Evolutionary conservation across 2,113 vertebrate genomes (phyloP).

Genomic region (Tragulus kanchil): DNA sequence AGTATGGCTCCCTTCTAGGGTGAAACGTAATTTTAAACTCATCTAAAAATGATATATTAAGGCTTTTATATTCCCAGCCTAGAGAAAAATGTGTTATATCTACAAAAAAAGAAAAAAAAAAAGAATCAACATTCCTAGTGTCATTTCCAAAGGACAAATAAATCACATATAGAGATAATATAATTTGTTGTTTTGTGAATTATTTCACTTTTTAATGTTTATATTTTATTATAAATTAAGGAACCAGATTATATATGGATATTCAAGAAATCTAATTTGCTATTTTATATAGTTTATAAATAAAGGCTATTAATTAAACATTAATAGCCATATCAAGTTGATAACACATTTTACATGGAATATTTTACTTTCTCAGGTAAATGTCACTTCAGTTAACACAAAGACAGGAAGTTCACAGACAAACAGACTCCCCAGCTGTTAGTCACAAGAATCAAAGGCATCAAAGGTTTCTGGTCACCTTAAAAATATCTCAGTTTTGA

Average conservation of each 20-base stretch:
- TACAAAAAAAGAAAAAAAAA: neutral
- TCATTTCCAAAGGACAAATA: constrained; percentile 50
- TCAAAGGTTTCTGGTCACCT: constrained; percentile 1
- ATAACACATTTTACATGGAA: neutral
- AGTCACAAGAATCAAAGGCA: constrained; percentile 7
- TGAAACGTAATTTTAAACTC: constrained; percentile 43
- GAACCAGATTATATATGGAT: neutral
- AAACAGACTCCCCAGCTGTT: neutral
- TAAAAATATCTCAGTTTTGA: constrained; percentile 60
- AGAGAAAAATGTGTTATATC: neutral
- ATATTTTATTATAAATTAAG: constrained; percentile 53
- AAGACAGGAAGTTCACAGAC: neutral
- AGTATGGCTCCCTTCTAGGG: neutral
- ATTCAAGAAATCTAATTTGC: neutral
- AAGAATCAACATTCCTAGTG: neutral
- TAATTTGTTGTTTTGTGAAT: constrained; percentile 4
- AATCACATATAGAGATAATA: neutral
- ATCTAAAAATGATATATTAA: neutral
- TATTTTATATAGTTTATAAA: constrained; percentile 43
- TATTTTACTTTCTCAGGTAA: constrained; percentile 36
- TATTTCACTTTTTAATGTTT: constrained; percentile 46
- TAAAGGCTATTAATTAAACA: neutral
- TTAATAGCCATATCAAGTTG: constrained; percentile 1
- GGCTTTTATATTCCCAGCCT: neutral
- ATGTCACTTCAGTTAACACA: neutral